A percentile compares a stretch with the other conserved stretches of the same genome.
phyloP scores from a whole-genome alignment of 1,140 invertebrate genomes.

The Samia ricini region DNA sequence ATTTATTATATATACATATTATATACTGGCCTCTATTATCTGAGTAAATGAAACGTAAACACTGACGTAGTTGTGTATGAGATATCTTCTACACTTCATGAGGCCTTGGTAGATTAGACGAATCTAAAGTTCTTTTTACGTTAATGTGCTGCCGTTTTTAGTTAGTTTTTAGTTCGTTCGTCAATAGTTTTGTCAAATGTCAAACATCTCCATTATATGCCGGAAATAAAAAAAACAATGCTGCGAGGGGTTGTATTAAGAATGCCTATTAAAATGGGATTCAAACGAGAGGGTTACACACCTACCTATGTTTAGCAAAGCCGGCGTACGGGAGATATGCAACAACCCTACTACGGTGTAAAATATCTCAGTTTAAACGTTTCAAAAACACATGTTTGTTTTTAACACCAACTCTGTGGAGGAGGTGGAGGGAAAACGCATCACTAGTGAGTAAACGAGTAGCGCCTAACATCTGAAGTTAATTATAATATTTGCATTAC shows the following conservation, averaged over 20 bases:
- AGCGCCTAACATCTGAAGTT: slow-evolving; percentile 28
- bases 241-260: slow-evolving; percentile 44
- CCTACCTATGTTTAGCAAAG: slow-evolving; percentile 57
- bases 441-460: slow-evolving; percentile 24
- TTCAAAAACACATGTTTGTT: slow-evolving; percentile 67
- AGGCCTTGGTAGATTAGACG: slow-evolving; percentile 41
- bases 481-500: slow-evolving; percentile 23
- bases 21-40: slow-evolving; percentile 7
- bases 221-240: slow-evolving; percentile 61
- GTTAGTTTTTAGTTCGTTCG: slow-evolving; percentile 20
- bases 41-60: slow-evolving; percentile 8
- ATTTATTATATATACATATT: background rate
- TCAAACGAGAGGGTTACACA: slow-evolving; percentile 33
- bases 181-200: slow-evolving; percentile 45
- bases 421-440: slow-evolving; percentile 47
- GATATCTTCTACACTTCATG: slow-evolving; percentile 41
- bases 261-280: slow-evolving; percentile 46
- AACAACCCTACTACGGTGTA: slow-evolving; percentile 70
- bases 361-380: slow-evolving; percentile 63
- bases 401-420: slow-evolving; percentile 51
- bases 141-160: slow-evolving; percentile 8
- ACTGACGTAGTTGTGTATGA: slow-evolving; percentile 12
- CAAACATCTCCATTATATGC: slow-evolving; percentile 33
- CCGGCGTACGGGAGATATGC: slow-evolving; percentile 38
- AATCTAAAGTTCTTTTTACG: slow-evolving; percentile 47